Evolutionary conservation across 2,888 invertebrate species (phyloP).

Genomic region (Xestia xanthographa): DNA sequence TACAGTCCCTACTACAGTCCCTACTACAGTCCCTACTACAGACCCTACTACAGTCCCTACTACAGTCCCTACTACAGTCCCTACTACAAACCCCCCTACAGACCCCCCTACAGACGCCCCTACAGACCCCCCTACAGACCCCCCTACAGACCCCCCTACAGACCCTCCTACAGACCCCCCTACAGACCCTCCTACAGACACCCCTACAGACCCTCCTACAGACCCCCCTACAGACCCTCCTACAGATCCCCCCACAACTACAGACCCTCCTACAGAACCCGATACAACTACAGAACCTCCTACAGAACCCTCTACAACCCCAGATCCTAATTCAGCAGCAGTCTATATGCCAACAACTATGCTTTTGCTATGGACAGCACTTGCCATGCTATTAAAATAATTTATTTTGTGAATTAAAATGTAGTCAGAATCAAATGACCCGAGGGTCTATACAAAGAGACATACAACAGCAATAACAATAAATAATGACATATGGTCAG

Average conservation of each 20-base stretch:
- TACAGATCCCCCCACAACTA: background rate
- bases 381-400: constrained; percentile 76
- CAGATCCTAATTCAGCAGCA: constrained; percentile 71
- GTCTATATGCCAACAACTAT: constrained; percentile 73
- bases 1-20: background rate
- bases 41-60: background rate
- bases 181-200: background rate
- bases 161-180: background rate
- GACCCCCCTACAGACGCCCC: background rate
- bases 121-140: background rate
- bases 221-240: background rate
- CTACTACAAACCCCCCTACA: background rate
- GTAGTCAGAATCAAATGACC: background rate
- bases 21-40: background rate
- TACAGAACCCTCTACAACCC: background rate
- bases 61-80: background rate
- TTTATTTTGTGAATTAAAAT: background rate
- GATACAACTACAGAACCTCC: background rate
- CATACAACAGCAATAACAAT: background rate
- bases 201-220: background rate
- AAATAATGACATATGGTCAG: background rate
- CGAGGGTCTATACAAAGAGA: background rate
- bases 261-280: background rate
- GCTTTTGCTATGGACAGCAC: constrained; percentile 72
- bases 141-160: background rate